Percentiles rank a stretch among this genome's conserved stretches.
Evolutionary conservation across 2,113 vertebrate genomes (phyloP).

Genomic region (Neodon shergylaensis): DNA sequence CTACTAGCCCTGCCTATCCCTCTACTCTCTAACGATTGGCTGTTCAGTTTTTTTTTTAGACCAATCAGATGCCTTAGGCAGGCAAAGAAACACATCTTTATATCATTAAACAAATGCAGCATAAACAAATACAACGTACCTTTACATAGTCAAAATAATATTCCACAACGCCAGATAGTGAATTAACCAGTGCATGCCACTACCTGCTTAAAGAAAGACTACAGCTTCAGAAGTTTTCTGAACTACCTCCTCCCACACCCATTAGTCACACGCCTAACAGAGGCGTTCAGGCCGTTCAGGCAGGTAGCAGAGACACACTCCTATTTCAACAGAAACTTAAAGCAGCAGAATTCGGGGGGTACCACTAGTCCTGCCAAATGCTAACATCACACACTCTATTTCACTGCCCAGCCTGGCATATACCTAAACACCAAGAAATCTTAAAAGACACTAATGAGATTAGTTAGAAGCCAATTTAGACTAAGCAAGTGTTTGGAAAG

Average conservation of each 20-base stretch:
- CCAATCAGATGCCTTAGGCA: not conserved
- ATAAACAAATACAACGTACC: not conserved
- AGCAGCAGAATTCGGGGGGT: not conserved
- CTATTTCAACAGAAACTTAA: not conserved
- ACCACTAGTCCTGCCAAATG: not conserved
- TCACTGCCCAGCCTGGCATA: not conserved
- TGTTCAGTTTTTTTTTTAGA: not conserved
- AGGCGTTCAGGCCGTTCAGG: not conserved
- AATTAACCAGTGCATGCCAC: not conserved
- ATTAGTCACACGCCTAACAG: not conserved
- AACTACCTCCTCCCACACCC: too few relatives aligned
- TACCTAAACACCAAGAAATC: conserved; percentile 38
- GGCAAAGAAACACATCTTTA: not conserved
- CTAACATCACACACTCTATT: not conserved
- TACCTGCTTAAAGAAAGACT: not conserved
- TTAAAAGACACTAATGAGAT: not conserved
- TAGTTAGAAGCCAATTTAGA: conserved; percentile 25
- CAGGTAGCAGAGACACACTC: not conserved
- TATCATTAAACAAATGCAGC: not conserved
- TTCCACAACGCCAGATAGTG: not conserved
- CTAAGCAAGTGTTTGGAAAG: conserved; percentile 62
- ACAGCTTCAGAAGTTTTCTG: not conserved
- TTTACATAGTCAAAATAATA: not conserved
- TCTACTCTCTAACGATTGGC: not conserved
- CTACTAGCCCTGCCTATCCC: not conserved